Evolutionary conservation across 2,888 invertebrate species (phyloP).

Genomic region (Andrena trimmerana): DNA sequence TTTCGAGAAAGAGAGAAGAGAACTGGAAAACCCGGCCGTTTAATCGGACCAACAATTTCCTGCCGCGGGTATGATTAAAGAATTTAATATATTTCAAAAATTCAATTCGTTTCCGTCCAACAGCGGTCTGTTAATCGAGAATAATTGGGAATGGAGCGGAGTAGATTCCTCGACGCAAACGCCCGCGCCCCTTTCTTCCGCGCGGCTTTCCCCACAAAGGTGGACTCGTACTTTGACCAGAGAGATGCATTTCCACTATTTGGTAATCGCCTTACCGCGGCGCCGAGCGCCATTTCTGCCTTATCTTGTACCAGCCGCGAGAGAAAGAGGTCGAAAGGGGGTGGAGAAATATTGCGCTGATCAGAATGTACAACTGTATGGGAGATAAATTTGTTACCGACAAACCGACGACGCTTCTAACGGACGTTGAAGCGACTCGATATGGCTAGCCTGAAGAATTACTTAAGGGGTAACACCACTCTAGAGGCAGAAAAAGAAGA

Average conservation of each 20-base stretch:
- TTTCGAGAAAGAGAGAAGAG: not conserved
- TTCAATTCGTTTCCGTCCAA: not conserved
- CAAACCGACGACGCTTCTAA: not conserved
- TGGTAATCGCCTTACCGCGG: conserved; percentile 71
- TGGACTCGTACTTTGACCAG: conserved; percentile 41
- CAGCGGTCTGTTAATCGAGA: not conserved
- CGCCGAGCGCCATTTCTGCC: conserved; percentile 66
- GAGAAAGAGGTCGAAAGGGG: conserved; percentile 43
- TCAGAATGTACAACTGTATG: not conserved
- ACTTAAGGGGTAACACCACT: too few relatives aligned
- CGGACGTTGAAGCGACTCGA: not conserved
- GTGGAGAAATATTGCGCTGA: not conserved
- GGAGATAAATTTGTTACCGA: conserved; percentile 2
- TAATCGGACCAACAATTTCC: too few relatives aligned
- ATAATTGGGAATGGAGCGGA: not conserved
- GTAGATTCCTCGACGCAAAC: not conserved
- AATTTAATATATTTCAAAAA: not conserved
- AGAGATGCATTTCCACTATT: conserved; percentile 60
- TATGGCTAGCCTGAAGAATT: not conserved
- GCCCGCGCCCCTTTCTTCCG: conserved; percentile 25
- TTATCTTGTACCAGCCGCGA: conserved; percentile 52
- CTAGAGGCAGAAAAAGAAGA: too few relatives aligned
- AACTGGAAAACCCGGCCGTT: not conserved
- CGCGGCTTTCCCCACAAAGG: conserved; percentile 19
- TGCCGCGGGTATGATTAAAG: too few relatives aligned